Evolutionary conservation across 2,888 invertebrate genomes (phyloP).

Genomic region (Lottia scabra): DNA sequence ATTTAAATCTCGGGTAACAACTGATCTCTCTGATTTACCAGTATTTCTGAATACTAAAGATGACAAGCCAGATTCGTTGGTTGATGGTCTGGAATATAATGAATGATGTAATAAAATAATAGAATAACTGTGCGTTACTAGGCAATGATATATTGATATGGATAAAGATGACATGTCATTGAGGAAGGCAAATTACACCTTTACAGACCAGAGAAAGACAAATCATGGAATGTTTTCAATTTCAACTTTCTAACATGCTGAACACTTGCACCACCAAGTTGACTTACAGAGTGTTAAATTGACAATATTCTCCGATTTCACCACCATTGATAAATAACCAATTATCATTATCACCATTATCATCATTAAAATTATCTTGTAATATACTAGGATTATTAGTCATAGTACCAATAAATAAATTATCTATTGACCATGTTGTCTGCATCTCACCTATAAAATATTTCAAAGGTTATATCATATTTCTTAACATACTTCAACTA

Average conservation of each 20-base stretch:
- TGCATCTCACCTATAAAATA: constrained; percentile 57
- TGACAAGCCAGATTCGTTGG: constrained; percentile 47
- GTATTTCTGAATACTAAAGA: constrained; percentile 62
- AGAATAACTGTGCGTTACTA: no score
- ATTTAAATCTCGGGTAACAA: constrained; percentile 66
- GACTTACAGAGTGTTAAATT: constrained; percentile 57
- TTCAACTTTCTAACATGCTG: no score
- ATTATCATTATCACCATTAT: constrained; percentile 50
- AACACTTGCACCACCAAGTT: no score
- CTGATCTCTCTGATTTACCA: constrained; percentile 66
- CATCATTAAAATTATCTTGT: constrained; percentile 62
- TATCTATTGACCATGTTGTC: constrained; percentile 69
- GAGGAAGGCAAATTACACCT: no score
- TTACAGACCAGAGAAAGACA: no score
- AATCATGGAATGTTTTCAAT: no score
- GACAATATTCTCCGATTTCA: constrained; percentile 59
- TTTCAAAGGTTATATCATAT: no score
- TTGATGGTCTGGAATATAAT: not conserved
- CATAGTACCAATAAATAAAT: constrained; percentile 67
- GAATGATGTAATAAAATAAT: no score
- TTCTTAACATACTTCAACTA: no score
- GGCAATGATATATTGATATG: no score
- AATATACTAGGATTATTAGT: constrained; percentile 60
- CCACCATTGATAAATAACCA: constrained; percentile 70
- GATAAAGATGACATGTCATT: no score